Conservation (phyloP, 2,113 vertebrate genomes). For the Oryzias melastigma region DNA sequence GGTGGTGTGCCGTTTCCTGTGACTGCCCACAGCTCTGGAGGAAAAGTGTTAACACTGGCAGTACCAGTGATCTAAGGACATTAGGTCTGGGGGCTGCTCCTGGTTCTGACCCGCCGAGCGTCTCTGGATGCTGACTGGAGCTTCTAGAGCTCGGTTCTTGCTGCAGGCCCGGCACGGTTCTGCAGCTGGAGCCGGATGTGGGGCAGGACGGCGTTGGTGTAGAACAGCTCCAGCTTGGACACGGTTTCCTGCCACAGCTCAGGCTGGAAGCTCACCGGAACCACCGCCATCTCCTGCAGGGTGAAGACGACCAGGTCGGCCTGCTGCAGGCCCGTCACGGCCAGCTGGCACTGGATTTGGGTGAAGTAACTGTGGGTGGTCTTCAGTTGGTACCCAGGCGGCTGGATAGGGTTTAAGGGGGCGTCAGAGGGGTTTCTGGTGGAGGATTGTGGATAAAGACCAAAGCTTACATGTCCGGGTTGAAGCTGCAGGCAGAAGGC, state of each 20-base stretch:
- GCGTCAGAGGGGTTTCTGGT: background rate
- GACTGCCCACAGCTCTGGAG: too few relatives aligned
- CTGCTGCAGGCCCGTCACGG: constrained; percentile 52
- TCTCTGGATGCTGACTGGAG: too few relatives aligned
- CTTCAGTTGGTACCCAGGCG: constrained; percentile 68
- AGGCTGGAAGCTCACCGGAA: constrained; percentile 73
- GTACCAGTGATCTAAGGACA: too few relatives aligned
- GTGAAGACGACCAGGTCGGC: constrained; percentile 82
- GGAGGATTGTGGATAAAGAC: background rate
- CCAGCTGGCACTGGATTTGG: constrained; percentile 84
- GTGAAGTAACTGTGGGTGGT: constrained; percentile 79
- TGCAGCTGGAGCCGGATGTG: constrained; percentile 38
- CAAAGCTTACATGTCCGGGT: constrained; percentile 8
- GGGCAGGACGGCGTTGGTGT: constrained; percentile 72
- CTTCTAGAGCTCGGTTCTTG: constrained; percentile 4
- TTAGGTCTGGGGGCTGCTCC: too few relatives aligned
- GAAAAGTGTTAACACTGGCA: too few relatives aligned
- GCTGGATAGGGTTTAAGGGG: background rate
- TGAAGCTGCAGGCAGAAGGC: constrained; percentile 77
- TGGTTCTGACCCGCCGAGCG: too few relatives aligned
- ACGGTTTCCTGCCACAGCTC: constrained; percentile 72
- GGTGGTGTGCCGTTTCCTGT: too few relatives aligned
- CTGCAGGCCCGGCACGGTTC: background rate
- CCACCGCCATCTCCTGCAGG: constrained; percentile 68
- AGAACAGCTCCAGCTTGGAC: constrained; percentile 80